Evolutionary conservation across 2,888 invertebrate genomes (phyloP), one percentile per base, ranked within the genome.

Genomic region (Podotricha telesiphe): DNA sequence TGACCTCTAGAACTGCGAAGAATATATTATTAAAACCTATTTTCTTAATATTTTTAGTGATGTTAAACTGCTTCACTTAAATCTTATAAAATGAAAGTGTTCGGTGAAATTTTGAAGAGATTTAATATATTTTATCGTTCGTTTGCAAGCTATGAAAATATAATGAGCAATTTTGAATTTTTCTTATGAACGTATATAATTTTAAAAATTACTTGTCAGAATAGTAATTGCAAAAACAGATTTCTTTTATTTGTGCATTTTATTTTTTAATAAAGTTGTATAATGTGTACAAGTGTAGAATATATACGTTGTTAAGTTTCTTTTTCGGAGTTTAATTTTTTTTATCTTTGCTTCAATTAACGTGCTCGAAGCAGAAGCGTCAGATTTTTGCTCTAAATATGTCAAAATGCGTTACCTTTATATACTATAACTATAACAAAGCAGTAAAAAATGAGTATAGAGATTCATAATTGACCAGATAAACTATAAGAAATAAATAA

Each of bases 231-330:
- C 10, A n/a, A 53, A n/a, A 15, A n/a, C 3, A 15, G n/a, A 28
- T n/a, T n/a, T 53, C 6, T 22, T 22, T 28, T 8, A 28, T 28
- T 53, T 28, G 7, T 53, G 15, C 15, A n/a, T 28, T 8, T 28
- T 53, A 15, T 28, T n/a, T 53, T n/a, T 8, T 53, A 53, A 53
- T 28, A 28, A 28, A 53, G n/a, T 51, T 51, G 22, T 51, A 42
- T 13, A 42, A 13, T 7, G 13, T 42, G 1, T 37, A 37, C 5
- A 37, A 8, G 10, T 10, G n/a, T n/a, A n/a, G n/a, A n/a, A 42
- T 42, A 13, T 42, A 42, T 42, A 13, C 6, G 2, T 4, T 28
- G 28, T 28, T 37, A 37, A 37, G 13, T 42, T 2, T 13, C 13
- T 42, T 42, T 11, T 11, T 11, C 13, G 13, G 42, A 42, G 11